Conservation (phyloP, 2,113 vertebrate genomes). For the Halichoeres trimaculatus region DNA sequence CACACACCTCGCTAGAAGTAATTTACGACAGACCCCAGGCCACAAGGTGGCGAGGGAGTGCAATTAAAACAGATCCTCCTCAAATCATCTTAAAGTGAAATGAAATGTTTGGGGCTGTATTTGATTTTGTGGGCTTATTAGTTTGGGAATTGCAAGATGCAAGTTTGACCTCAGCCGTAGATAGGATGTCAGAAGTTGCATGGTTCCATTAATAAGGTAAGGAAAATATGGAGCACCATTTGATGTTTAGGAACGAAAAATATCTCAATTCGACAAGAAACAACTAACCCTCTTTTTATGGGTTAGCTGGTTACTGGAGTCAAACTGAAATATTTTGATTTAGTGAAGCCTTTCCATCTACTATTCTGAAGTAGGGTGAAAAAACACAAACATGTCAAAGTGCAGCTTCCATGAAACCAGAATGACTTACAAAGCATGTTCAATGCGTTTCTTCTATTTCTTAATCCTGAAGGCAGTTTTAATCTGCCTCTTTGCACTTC, state of each 20-base stretch:
- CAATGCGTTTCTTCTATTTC: neutral
- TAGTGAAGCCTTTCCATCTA: neutral
- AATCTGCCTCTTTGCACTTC: constrained; percentile 9
- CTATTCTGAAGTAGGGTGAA: neutral
- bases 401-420: constrained; percentile 5
- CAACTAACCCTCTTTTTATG: neutral
- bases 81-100: no score
- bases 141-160: neutral
- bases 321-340: neutral
- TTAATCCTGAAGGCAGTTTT: constrained; percentile 7
- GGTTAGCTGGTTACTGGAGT: neutral
- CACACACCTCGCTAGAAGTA: no score
- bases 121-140: neutral
- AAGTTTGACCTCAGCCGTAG: no score
- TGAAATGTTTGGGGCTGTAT: no score
- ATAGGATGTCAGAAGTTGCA: no score
- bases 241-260: neutral
- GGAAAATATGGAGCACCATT: no score
- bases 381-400: constrained; percentile 2
- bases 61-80: no score
- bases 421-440: neutral
- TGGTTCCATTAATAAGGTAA: no score
- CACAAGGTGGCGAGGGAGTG: no score
- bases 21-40: no score
- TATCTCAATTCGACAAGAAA: neutral